Base-by-base conservation (phyloP, 2,113 vertebrate genomes). In the Oncorhynchus mykiss region DNA sequence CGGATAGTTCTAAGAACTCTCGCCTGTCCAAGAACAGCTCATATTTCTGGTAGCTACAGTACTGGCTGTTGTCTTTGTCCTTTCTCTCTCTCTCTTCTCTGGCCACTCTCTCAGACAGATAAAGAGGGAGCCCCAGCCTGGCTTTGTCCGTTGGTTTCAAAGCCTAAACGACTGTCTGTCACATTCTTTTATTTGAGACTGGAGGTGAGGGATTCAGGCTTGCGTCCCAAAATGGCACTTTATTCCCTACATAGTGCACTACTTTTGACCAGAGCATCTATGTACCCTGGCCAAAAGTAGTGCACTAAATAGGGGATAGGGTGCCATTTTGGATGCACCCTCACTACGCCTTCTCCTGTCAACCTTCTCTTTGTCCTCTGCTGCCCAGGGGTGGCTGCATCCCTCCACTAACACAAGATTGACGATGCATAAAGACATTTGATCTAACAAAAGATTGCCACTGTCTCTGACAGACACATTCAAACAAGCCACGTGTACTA, bases 141-240 rank as follows among this genome's bases (percentile, higher is more conserved):
- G 34, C 39, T 51, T 77, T 64, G 49, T 73, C 22, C 14, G 3
- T 31, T 31, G 22, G 39, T 57, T 34, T 65, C 67, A 48, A 54
- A 34, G 54, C 54, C 57, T 71, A 39, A 75, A 73, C 71, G 31
- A 48, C 31, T 5, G 34, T 29, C 49, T 75, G 78, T 75, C 78
- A 80, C 69, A 67, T 80, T 68, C 22, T 65, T 27, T 73, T 65
- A 70, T 68, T 72, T 70, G 71, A 27, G 27, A 67, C 62, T 13
- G 34, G 34, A 69, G 70, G 51, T 75, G 31, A 66, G 31, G 29
- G 24, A 34, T 67, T 68, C 48, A 20, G 51, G 8, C 39, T 11
- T 11, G 2, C 1, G 14, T 54, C 14, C 14, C 51, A 54, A 54
- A 54, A 54, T 54, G 51, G 12, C 13, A 16, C 12, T 14, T 16